phyloP scores from a whole-genome alignment of 1,140 invertebrate genomes.

The Neodiprion virginianus region DNA sequence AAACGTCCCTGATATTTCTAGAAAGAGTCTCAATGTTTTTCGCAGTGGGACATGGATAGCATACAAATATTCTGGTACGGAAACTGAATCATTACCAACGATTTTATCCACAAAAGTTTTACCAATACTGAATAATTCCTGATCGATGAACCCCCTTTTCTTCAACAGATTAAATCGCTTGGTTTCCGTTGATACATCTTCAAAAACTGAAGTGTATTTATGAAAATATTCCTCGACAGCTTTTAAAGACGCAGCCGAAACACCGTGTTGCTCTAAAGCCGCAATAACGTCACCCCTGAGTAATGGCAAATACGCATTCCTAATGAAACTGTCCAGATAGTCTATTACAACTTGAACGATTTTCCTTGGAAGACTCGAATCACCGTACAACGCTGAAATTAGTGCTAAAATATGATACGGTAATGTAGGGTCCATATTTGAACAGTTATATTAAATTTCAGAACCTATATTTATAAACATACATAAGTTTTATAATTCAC shows the following conservation, averaged over 20 bases:
- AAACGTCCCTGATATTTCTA: constrained; percentile 6
- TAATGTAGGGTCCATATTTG: no score
- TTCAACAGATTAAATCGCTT: constrained; percentile 23
- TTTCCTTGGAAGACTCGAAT: constrained; percentile 24
- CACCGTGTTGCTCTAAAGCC: constrained; percentile 8
- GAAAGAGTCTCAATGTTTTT: background rate
- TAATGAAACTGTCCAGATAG: constrained; percentile 19
- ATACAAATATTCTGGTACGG: background rate
- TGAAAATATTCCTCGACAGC: constrained; percentile 21
- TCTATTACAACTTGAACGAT: constrained; percentile 21
- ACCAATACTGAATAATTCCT: constrained; percentile 15
- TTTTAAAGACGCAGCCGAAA: constrained; percentile 4
- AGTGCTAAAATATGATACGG: constrained; percentile 13
- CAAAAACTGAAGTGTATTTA: constrained; percentile 21
- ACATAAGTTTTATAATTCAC: no score
- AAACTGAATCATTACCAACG: constrained; percentile 12
- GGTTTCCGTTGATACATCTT: constrained; percentile 22
- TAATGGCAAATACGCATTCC: constrained; percentile 13
- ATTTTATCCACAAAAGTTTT: constrained; percentile 11
- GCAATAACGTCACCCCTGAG: constrained; percentile 12
- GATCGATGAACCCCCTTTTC: constrained; percentile 13
- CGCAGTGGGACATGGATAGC: constrained; percentile 3
- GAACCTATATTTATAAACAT: no score
- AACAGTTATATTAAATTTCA: no score
- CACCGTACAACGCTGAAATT: constrained; percentile 18